A percentile compares a stretch with the other conserved stretches of the same genome.
Conservation (phyloP, 2,888 invertebrate genomes). For the Ashinkailepas kermadecensis region DNA sequence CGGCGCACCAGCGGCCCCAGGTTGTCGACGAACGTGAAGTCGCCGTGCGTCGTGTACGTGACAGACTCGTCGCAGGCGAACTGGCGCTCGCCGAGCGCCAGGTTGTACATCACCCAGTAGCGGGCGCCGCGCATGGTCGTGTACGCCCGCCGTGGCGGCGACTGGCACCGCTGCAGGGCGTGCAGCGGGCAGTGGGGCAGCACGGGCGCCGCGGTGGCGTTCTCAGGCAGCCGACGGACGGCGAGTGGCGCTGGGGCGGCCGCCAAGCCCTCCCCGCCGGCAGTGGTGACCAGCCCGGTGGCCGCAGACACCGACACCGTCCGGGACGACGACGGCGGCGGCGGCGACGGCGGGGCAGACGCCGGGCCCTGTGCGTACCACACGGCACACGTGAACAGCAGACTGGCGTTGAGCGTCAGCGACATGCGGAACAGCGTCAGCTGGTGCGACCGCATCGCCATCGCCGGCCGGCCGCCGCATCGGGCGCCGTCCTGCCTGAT, state of each 20-base stretch:
- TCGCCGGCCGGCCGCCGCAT: too few relatives aligned
- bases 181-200: conserved; percentile 30
- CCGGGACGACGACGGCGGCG: too few relatives aligned
- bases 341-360: neutral
- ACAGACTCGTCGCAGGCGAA: conserved; percentile 72
- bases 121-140: conserved; percentile 59
- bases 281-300: neutral
- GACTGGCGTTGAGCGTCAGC: neutral
- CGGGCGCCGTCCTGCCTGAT: too few relatives aligned
- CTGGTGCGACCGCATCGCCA: neutral
- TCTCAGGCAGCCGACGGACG: neutral
- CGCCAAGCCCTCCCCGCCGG: neutral
- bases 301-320: neutral
- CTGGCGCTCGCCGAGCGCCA: conserved; percentile 53
- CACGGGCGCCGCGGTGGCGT: conserved; percentile 27
- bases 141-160: conserved; percentile 24
- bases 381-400: neutral
- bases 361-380: neutral
- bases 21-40: conserved; percentile 85
- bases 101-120: conserved; percentile 84
- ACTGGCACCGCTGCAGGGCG: conserved; percentile 27
- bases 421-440: neutral
- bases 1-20: conserved; percentile 71
- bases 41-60: conserved; percentile 87
- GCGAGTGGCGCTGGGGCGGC: conserved; percentile 22